phyloP scores from a whole-genome alignment of 2,113 vertebrate genomes.

The Ptilonorhynchus violaceus region DNA sequence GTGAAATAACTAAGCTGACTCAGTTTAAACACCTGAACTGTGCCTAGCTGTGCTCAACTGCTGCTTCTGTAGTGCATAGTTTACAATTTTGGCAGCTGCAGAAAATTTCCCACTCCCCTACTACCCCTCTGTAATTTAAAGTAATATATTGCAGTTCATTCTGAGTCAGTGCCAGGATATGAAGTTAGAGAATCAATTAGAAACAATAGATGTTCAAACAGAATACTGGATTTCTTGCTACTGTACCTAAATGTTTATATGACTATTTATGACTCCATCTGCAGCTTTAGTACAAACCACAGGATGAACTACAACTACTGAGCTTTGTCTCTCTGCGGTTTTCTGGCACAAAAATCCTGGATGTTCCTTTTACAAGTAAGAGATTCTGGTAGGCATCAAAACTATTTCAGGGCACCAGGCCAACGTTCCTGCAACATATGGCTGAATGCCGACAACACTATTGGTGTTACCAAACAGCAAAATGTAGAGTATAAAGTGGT shows the following conservation, averaged over 20 bases:
- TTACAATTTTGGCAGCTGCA: background rate
- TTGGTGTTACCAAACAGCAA: background rate
- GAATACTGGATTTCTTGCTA: background rate
- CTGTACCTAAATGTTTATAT: background rate
- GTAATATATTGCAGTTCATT: background rate
- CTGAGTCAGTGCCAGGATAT: background rate
- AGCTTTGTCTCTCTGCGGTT: background rate
- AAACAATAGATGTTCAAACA: background rate
- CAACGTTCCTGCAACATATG: background rate
- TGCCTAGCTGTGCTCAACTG: background rate
- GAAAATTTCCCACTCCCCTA: background rate
- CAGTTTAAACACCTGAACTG: background rate
- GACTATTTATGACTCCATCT: background rate
- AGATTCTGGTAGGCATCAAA: background rate
- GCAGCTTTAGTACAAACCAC: background rate
- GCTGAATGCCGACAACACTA: background rate
- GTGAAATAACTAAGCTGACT: background rate
- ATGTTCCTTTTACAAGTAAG: background rate
- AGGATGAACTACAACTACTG: background rate
- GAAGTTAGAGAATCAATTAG: background rate
- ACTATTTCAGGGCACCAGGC: background rate
- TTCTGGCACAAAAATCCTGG: background rate
- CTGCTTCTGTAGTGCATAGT: accelerated
- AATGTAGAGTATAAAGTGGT: background rate
- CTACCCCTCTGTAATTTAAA: background rate